These are phyloP conservation scores for Anolis sagrei DNA, from an alignment of 2,113 vertebrate species.

Conservation along the genomic window DNA sequence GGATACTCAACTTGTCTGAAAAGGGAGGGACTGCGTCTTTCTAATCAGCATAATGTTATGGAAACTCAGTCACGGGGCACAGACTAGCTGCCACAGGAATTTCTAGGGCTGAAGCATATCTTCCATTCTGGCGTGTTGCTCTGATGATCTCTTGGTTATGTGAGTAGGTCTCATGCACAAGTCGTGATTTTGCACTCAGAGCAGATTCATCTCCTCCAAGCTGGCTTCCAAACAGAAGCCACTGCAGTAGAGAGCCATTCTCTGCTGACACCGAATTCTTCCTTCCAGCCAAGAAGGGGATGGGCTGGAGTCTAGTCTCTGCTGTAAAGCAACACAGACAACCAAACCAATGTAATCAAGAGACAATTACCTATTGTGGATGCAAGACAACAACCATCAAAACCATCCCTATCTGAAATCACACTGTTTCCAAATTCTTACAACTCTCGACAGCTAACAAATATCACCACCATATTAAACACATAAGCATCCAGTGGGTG, in stretches of 20 bases:
- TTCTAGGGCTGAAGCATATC: background rate
- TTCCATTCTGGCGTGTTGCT: too few relatives aligned
- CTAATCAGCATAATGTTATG: background rate
- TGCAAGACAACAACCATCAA: background rate
- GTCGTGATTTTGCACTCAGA: background rate
- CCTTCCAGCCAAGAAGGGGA: slow-evolving; percentile 17
- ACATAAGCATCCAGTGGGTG: too few relatives aligned
- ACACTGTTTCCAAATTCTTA: background rate
- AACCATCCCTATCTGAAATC: background rate
- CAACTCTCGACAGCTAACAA: background rate
- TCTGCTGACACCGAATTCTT: slow-evolving; percentile 55
- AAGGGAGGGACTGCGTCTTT: background rate
- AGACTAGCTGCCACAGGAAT: too few relatives aligned
- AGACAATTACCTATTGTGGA: background rate
- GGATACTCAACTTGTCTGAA: too few relatives aligned
- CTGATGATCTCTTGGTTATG: background rate
- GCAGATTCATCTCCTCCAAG: background rate
- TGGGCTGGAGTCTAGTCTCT: background rate
- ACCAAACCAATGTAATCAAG: background rate
- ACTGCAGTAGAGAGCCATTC: slow-evolving; percentile 39
- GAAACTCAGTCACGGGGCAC: too few relatives aligned
- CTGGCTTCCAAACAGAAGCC: slow-evolving; percentile 59
- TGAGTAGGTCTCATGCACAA: too few relatives aligned
- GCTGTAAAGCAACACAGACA: background rate
- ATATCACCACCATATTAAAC: background rate